phyloP scores from a whole-genome alignment of 2,888 invertebrate species.

The Xiphydria camelus region DNA sequence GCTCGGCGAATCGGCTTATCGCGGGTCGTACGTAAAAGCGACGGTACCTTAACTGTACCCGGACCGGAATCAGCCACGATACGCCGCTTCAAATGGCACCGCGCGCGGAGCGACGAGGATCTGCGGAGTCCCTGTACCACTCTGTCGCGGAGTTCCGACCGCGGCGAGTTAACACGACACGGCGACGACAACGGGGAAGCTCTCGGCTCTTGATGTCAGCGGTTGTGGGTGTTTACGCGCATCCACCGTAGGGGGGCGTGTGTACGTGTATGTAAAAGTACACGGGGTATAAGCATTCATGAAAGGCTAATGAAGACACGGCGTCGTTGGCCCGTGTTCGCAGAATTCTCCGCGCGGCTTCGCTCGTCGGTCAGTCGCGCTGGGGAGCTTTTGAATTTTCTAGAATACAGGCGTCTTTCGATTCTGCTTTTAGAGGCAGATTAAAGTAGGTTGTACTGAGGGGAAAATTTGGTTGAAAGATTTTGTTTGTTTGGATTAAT shows the following conservation, averaged over 20 bases:
- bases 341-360: slow-evolving; percentile 36
- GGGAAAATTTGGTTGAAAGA: too few relatives aligned
- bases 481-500: too few relatives aligned
- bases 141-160: too few relatives aligned
- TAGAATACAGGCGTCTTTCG: too few relatives aligned
- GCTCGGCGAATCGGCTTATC: slow-evolving; percentile 1
- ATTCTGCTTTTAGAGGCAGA: slow-evolving; percentile 2
- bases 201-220: too few relatives aligned
- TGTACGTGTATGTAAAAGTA: slow-evolving; percentile 11
- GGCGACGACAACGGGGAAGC: too few relatives aligned
- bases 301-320: slow-evolving; percentile 56
- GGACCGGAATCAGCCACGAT: neutral
- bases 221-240: too few relatives aligned
- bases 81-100: neutral
- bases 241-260: slow-evolving; percentile 6
- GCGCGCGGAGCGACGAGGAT: too few relatives aligned
- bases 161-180: too few relatives aligned
- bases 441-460: slow-evolving; percentile 17
- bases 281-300: slow-evolving; percentile 42
- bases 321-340: slow-evolving; percentile 48
- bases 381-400: too few relatives aligned
- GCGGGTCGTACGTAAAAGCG: neutral
- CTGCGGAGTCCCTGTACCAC: too few relatives aligned
- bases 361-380: neutral
- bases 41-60: too few relatives aligned